Conservation (phyloP, 2,797 vertebrate genomes). For the Coregonus ussuriensis region DNA sequence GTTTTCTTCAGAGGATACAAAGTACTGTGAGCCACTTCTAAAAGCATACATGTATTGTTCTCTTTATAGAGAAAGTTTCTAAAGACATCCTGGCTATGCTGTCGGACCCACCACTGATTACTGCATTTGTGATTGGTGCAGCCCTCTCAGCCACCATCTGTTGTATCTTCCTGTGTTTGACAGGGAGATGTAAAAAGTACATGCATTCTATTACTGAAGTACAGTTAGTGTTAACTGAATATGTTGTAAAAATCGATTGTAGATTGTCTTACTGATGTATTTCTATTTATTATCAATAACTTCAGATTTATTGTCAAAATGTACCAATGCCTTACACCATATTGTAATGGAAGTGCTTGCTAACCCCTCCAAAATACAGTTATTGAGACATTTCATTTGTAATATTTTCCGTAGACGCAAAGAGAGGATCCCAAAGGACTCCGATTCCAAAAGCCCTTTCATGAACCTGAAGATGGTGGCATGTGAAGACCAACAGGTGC, state of each 20-base stretch:
- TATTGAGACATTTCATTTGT: no score
- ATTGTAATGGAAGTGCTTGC: no score
- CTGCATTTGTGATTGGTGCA: constrained; percentile 53
- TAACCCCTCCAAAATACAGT: no score
- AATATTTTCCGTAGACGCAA: constrained; percentile 30
- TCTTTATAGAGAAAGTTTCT: background rate
- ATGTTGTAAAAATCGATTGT: no score
- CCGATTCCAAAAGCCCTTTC: background rate
- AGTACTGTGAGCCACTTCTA: no score
- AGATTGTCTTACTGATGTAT: no score
- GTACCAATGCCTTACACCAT: no score
- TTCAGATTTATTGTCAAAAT: no score
- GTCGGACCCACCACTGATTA: constrained; percentile 10
- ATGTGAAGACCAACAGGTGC: constrained; percentile 50
- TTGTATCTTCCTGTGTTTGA: constrained; percentile 26
- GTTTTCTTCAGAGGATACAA: no score
- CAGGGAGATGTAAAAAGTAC: constrained; percentile 50
- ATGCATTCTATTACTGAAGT: background rate
- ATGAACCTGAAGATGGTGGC: constrained; percentile 47
- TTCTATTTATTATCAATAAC: no score
- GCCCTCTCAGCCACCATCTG: constrained; percentile 39
- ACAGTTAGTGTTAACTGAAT: no score
- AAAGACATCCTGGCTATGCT: rapidly evolving
- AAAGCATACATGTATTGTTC: background rate
- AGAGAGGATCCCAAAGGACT: constrained; percentile 17